Percentiles rank a stretch among this genome's conserved stretches.
These are phyloP conservation scores for Tiliqua scincoides DNA, from an alignment of 2,113 vertebrate species.

Conservation along the genomic window DNA sequence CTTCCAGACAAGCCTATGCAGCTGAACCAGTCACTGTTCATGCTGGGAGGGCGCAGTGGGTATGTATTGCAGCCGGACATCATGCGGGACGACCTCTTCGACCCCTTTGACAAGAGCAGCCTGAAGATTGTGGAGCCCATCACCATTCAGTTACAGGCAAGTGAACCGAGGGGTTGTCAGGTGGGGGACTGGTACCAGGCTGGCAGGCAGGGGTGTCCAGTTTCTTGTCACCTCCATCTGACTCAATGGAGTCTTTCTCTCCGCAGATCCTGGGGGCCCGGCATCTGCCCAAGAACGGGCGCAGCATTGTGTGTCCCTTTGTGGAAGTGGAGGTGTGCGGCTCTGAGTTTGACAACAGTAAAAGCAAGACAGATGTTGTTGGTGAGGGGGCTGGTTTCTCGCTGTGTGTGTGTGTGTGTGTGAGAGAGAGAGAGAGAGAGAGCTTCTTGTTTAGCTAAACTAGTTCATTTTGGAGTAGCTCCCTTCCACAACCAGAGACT, in stretches of 20 bases:
- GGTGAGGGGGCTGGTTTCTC: conserved; percentile 65
- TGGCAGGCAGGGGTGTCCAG: no score
- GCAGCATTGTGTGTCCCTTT: conserved; percentile 88
- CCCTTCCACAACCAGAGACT: no score
- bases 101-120: conserved; percentile 93
- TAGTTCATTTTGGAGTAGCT: accelerated
- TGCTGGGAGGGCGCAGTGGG: conserved; percentile 90
- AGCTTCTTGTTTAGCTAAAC: background rate
- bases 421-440: background rate
- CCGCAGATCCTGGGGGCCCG: conserved; percentile 83
- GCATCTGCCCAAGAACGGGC: conserved; percentile 86
- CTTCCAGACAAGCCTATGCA: conserved; percentile 97
- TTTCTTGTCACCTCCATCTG: background rate
- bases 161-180: background rate
- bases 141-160: conserved; percentile 84
- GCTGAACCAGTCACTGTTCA: conserved; percentile 98
- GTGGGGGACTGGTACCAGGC: background rate
- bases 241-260: background rate
- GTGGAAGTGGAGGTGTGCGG: conserved; percentile 88
- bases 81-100: conserved; percentile 93
- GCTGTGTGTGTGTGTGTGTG: accelerated
- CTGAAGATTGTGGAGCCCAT: conserved; percentile 88
- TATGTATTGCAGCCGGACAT: conserved; percentile 92
- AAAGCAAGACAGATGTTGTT: conserved; percentile 85
- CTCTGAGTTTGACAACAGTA: conserved; percentile 84